Evolutionary conservation across 2,113 vertebrate species (phyloP).

Genomic region (Macaca mulatta): DNA sequence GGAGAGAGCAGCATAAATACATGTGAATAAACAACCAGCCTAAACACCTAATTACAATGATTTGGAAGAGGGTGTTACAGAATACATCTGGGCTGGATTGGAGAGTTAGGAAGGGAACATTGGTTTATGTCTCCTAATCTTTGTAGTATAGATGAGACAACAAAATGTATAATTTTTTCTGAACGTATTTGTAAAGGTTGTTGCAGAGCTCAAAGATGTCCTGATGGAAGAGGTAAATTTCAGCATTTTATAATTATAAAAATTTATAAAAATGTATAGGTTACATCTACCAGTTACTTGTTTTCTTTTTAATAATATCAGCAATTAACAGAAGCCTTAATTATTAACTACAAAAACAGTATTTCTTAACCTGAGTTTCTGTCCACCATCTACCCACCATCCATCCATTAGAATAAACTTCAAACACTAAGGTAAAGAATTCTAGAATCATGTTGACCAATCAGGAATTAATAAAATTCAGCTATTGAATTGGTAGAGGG

Average conservation of each 20-base stretch:
- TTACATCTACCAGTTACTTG: neutral
- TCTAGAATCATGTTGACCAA: neutral
- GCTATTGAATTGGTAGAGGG: neutral
- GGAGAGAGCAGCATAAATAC: constrained; percentile 35
- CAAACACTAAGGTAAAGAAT: neutral
- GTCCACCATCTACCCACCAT: neutral
- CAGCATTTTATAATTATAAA: neutral
- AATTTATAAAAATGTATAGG: constrained; percentile 9
- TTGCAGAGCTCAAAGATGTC: neutral
- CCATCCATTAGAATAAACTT: constrained; percentile 1
- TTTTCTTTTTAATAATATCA: constrained; percentile 45
- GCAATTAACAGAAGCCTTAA: neutral
- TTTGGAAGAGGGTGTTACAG: constrained; percentile 30
- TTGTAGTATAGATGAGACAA: neutral
- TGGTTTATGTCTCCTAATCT: neutral
- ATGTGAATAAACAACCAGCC: constrained; percentile 21
- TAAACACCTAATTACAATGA: constrained; percentile 45
- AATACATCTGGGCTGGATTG: neutral
- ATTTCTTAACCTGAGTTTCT: neutral
- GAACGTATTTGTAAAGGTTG: neutral
- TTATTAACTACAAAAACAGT: constrained; percentile 1
- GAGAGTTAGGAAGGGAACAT: neutral
- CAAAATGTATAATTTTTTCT: neutral
- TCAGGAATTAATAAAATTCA: constrained; percentile 9
- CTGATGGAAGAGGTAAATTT: constrained; percentile 16